Conservation (phyloP, 1,140 invertebrate genomes). For the Drosophila insularis region DNA sequence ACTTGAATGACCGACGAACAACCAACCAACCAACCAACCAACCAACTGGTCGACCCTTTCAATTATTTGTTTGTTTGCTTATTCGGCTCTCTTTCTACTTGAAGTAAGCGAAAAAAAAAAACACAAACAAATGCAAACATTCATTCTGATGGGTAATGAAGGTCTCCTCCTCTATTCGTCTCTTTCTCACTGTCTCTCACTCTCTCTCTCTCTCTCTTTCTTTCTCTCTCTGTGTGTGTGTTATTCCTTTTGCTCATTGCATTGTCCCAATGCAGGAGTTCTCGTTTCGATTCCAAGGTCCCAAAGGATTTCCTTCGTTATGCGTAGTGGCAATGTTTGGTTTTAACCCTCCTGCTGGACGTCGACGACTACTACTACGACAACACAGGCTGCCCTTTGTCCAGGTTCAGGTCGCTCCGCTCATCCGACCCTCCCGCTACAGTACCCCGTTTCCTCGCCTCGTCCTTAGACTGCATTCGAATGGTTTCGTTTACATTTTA, state of each 20-base stretch:
- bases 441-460: neutral
- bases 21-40: slow-evolving; percentile 32
- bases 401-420: slow-evolving; percentile 54
- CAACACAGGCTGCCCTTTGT: slow-evolving; percentile 66
- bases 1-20: slow-evolving; percentile 68
- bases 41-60: slow-evolving; percentile 62
- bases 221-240: slow-evolving; percentile 5
- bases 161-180: no score
- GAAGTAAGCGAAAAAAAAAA: slow-evolving; percentile 31
- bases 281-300: slow-evolving; percentile 56
- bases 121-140: slow-evolving; percentile 72
- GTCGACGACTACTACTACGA: slow-evolving; percentile 21
- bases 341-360: slow-evolving; percentile 59
- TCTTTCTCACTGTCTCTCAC: slow-evolving; percentile 8
- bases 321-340: slow-evolving; percentile 69
- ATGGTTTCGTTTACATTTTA: slow-evolving; percentile 80
- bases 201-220: neutral
- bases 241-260: slow-evolving; percentile 8
- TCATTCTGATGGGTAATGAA: no score
- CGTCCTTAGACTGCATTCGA: slow-evolving; percentile 54
- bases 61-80: slow-evolving; percentile 71
- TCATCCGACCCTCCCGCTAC: slow-evolving; percentile 20
- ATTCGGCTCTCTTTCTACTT: slow-evolving; percentile 17
- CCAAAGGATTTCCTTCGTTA: slow-evolving; percentile 79
- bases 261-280: slow-evolving; percentile 49